phyloP scores from a whole-genome alignment of 2,888 invertebrate species.

The Apantesis nais region DNA sequence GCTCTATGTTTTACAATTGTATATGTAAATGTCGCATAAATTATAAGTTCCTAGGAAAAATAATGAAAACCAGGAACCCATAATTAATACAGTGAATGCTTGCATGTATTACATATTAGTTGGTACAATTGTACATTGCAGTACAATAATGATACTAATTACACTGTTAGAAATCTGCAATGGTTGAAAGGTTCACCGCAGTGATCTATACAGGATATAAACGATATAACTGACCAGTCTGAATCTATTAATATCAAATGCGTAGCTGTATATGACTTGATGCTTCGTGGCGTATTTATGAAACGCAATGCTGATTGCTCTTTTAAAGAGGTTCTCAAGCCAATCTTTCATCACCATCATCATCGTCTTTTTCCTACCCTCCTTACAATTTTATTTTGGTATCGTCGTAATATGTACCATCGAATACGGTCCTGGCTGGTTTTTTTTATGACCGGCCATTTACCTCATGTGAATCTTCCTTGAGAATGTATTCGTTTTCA shows the following conservation, averaged over 20 bases:
- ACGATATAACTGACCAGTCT: conserved; percentile 1
- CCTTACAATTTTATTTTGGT: no score
- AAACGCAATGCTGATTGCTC: not conserved
- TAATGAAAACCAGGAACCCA: conserved; percentile 7
- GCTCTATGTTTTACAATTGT: not conserved
- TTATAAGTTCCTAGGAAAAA: not conserved
- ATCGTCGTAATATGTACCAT: no score
- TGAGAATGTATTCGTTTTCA: no score
- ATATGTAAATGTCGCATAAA: not conserved
- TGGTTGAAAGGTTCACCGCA: conserved; percentile 7
- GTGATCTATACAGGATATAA: conserved; percentile 18
- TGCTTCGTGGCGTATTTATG: not conserved
- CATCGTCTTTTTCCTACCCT: no score
- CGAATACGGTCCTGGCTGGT: no score
- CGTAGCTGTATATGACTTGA: not conserved
- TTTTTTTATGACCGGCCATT: no score
- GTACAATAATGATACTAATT: conserved; percentile 37
- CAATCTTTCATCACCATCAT: not conserved
- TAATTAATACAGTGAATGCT: conserved; percentile 17
- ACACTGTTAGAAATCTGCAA: conserved; percentile 42
- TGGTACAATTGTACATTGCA: conserved; percentile 12
- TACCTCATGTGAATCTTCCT: no score
- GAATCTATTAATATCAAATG: not conserved
- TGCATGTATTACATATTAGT: conserved; percentile 12
- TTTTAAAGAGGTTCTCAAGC: not conserved